phyloP scores from a whole-genome alignment of 1,140 invertebrate genomes.

The Ephestia elutella region DNA sequence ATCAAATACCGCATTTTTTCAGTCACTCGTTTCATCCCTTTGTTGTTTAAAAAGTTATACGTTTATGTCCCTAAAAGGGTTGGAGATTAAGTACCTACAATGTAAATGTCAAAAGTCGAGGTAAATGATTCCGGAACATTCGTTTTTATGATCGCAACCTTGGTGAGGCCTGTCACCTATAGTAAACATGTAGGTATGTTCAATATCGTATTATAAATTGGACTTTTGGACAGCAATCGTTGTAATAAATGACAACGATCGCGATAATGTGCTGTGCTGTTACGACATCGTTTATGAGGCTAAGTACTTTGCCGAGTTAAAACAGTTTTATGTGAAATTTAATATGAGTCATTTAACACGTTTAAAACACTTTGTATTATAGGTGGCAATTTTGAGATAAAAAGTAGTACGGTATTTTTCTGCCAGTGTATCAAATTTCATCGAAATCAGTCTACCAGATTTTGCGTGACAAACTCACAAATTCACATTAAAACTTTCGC shows the following conservation, averaged over 20 bases:
- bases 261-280: neutral
- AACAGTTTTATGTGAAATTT: neutral
- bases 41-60: conserved; percentile 6
- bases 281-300: neutral
- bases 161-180: neutral
- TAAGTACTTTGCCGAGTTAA: neutral
- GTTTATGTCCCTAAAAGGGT: neutral
- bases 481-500: too few relatives aligned
- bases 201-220: conserved; percentile 1
- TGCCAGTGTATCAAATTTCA: too few relatives aligned
- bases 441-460: too few relatives aligned
- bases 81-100: neutral
- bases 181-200: neutral
- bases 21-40: neutral
- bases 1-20: conserved; percentile 1
- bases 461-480: too few relatives aligned
- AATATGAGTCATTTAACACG: too few relatives aligned
- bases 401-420: too few relatives aligned
- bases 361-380: too few relatives aligned
- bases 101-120: conserved; percentile 1
- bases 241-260: neutral
- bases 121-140: neutral
- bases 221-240: neutral
- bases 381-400: too few relatives aligned
- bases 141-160: conserved; percentile 4